These are phyloP conservation scores for Ciconia boyciana DNA, from an alignment of 2,113 vertebrate species.

Conservation along the genomic window DNA sequence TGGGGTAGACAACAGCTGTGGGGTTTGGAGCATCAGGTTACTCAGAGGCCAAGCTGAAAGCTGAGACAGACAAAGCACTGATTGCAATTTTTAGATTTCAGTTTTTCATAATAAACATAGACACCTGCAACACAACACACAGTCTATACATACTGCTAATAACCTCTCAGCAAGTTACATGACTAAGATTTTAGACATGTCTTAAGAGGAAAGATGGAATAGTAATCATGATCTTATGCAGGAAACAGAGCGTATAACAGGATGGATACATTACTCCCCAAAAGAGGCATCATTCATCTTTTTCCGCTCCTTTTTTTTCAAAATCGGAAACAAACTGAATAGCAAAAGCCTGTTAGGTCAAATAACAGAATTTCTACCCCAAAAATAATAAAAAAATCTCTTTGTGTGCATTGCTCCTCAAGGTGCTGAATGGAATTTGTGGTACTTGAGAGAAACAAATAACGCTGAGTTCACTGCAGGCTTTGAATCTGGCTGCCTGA, in stretches of 20 bases:
- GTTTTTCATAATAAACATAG: slow-evolving; percentile 35
- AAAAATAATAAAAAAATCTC: not conserved
- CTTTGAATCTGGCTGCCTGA: not conserved
- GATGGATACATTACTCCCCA: not conserved
- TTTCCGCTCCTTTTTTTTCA: not conserved
- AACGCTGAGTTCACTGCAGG: not conserved
- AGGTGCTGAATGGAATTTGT: not conserved
- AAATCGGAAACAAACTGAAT: not conserved
- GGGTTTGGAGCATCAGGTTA: slow-evolving; percentile 18
- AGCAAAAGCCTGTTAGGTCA: not conserved
- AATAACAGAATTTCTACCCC: not conserved
- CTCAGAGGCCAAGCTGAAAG: not conserved
- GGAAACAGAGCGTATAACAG: not conserved
- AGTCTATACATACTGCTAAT: not conserved
- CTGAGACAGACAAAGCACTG: not conserved
- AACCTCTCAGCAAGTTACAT: not conserved
- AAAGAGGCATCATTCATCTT: not conserved
- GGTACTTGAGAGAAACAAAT: not conserved
- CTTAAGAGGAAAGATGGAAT: slow-evolving; percentile 34
- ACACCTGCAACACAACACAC: slow-evolving; percentile 39
- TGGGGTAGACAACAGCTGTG: not conserved
- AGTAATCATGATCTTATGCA: not conserved
- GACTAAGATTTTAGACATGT: not conserved
- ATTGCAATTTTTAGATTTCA: not conserved
- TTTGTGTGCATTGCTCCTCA: not conserved